Conservation (phyloP, 2,888 invertebrate genomes). For the Brachypalpus laphriformis region DNA sequence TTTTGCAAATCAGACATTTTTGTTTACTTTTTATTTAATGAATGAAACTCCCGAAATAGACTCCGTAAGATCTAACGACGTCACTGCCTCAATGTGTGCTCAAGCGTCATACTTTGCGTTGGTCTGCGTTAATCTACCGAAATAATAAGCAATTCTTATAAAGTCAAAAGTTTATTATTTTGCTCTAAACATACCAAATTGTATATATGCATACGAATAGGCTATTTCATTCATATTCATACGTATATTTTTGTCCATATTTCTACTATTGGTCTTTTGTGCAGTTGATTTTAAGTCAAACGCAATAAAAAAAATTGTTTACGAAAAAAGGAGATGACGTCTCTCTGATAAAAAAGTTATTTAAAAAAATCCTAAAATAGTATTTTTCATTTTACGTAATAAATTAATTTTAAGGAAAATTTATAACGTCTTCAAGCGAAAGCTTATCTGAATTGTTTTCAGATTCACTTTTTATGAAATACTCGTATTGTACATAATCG, state of each 20-base stretch:
- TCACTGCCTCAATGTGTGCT: background rate
- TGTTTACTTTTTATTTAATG: constrained; percentile 31
- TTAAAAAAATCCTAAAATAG: background rate
- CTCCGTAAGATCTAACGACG: background rate
- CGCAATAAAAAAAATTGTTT: background rate
- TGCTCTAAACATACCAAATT: background rate
- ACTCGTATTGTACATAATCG: background rate
- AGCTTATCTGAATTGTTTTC: too few relatives aligned
- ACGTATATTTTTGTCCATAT: too few relatives aligned
- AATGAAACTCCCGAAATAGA: constrained; percentile 29
- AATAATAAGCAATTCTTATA: background rate
- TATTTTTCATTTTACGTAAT: too few relatives aligned
- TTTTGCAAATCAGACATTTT: background rate
- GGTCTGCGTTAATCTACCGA: background rate
- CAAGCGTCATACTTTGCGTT: constrained; percentile 2
- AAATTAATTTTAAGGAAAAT: too few relatives aligned
- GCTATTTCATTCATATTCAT: too few relatives aligned
- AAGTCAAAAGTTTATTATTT: background rate
- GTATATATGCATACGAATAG: background rate
- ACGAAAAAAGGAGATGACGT: background rate
- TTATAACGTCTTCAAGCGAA: too few relatives aligned
- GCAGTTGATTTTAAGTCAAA: background rate
- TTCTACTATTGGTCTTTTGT: too few relatives aligned
- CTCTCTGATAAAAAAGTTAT: background rate
- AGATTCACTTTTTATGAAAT: background rate